Conservation (phyloP, 2,888 invertebrate species). For the Macrosoma leucophasiata region DNA sequence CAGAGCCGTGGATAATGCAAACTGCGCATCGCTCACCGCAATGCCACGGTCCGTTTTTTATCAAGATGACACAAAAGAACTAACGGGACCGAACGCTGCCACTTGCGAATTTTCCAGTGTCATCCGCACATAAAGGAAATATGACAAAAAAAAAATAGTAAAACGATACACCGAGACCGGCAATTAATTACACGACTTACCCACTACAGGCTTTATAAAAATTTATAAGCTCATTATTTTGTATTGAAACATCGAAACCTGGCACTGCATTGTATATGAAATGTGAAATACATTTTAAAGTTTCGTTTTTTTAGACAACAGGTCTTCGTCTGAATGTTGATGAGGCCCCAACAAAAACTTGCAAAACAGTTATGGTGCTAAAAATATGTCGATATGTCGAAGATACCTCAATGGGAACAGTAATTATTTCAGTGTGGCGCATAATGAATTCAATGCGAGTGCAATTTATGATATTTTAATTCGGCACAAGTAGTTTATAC, state of each 20-base stretch:
- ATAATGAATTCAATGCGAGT: conserved; percentile 41
- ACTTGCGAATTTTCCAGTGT: conserved; percentile 34
- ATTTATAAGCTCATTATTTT: conserved; percentile 22
- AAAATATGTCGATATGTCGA: conserved; percentile 34
- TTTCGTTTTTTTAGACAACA: conserved; percentile 21
- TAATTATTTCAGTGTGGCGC: conserved; percentile 32
- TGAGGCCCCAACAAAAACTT: conserved; percentile 25
- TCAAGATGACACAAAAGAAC: conserved; percentile 39
- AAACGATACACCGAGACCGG: too few species aligned
- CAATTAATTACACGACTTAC: too few species aligned
- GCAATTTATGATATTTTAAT: conserved; percentile 53
- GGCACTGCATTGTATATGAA: conserved; percentile 14
- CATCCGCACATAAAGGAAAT: too few species aligned
- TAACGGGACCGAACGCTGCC: conserved; percentile 43
- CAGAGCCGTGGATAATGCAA: conserved; percentile 48
- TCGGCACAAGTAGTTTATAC: conserved; percentile 36
- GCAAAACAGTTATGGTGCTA: conserved; percentile 31
- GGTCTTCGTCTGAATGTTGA: conserved; percentile 23
- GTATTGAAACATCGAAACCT: conserved; percentile 13
- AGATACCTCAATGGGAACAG: conserved; percentile 35
- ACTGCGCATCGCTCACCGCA: conserved; percentile 30
- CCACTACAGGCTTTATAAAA: conserved; percentile 13
- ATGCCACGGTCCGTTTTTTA: conserved; percentile 21
- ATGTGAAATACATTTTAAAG: conserved; percentile 13
- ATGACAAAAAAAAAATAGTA: too few species aligned